Base-by-base conservation (phyloP, 1,140 invertebrate genomes). In the Brachionus plicatilis region DNA sequence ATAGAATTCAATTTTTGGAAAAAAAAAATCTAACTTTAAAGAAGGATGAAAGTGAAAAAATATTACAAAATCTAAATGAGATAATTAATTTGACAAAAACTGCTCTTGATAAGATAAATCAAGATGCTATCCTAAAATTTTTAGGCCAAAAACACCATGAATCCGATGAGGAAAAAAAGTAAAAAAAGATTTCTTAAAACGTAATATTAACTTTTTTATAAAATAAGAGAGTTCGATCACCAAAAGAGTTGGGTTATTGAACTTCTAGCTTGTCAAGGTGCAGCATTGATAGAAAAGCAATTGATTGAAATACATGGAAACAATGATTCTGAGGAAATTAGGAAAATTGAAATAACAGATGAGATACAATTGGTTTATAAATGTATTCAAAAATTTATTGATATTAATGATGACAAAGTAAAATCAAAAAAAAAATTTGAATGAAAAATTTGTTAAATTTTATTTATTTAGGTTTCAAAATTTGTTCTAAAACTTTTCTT, bases 1-100 rank as follows among this genome's bases (percentile, higher is more conserved):
- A 94, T 4, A 93, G 94, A 89, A 89, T 96, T 45, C 93, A 94
- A 87, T 92, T 92, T 14, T 88, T 96, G 33, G 94, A 95, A 86
- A 90, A 92, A 8, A 87, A 87, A 75, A 88, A 37, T 11, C 9
- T 33, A 9, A 4, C 3, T 24, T 17, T 68, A 88, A 87, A 88
- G 88, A 84, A 60, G 82, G 60, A 60, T 65, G 50, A 82, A 29
- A 68, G 8, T 8, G 29, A 89, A 87, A 86, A 87, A 7, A 86
- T 86, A 68, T 56, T 85, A 33, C 87, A 88, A 47, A 86, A 86
- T 83, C 82, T 88, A 17, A 72, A 80, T 70, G 88, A 89, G 53
- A 89, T 91, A 0, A 87, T 93, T 11, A 88, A 90, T 11, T 88
- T 93, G 1, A 91, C 93, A 9, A 92, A 93, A 72, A 90, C 92